Evolutionary conservation across 2,888 invertebrate genomes (phyloP).

Genomic region (Cremastinae sp.): DNA sequence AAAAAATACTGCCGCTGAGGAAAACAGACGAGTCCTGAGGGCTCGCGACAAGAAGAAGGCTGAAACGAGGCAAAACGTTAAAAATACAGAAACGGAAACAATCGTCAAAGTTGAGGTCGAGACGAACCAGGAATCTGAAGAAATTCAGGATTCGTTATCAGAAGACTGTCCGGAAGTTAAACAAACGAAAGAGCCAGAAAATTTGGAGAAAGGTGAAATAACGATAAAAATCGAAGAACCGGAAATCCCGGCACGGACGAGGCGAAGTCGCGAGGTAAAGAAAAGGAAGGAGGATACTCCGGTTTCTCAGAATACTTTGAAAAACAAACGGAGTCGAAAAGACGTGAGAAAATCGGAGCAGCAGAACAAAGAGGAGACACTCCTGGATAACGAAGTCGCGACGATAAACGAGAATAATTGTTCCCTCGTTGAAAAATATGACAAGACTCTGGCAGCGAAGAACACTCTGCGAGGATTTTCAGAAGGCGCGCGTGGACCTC

Average conservation of each 20-base stretch:
- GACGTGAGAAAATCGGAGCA: constrained; percentile 70
- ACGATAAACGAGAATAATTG: constrained; percentile 77
- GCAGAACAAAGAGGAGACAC: constrained; percentile 76
- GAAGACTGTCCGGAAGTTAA: constrained; percentile 55
- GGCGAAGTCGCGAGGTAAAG: constrained; percentile 74
- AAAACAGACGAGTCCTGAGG: constrained; percentile 72
- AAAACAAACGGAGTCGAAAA: constrained; percentile 68
- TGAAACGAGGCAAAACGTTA: constrained; percentile 62
- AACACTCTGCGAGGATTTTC: constrained; percentile 73
- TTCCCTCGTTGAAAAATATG: constrained; percentile 67
- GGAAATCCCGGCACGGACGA: constrained; percentile 69
- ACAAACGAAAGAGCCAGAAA: constrained; percentile 72
- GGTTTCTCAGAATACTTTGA: constrained; percentile 54
- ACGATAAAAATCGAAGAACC: constrained; percentile 70
- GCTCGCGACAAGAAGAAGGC: constrained; percentile 71
- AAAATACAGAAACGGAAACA: constrained; percentile 56
- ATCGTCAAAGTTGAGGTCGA: constrained; percentile 62
- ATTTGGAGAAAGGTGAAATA: constrained; percentile 79
- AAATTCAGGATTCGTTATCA: constrained; percentile 32
- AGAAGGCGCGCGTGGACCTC: constrained; percentile 65
- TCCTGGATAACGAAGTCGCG: constrained; percentile 78
- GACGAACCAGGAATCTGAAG: constrained; percentile 35
- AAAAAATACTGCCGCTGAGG: constrained; percentile 65
- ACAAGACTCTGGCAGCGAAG: constrained; percentile 62
- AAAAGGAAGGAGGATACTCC: constrained; percentile 70